phyloP scores from a whole-genome alignment of 1,140 invertebrate species.

The Dinothrombium tinctorium region DNA sequence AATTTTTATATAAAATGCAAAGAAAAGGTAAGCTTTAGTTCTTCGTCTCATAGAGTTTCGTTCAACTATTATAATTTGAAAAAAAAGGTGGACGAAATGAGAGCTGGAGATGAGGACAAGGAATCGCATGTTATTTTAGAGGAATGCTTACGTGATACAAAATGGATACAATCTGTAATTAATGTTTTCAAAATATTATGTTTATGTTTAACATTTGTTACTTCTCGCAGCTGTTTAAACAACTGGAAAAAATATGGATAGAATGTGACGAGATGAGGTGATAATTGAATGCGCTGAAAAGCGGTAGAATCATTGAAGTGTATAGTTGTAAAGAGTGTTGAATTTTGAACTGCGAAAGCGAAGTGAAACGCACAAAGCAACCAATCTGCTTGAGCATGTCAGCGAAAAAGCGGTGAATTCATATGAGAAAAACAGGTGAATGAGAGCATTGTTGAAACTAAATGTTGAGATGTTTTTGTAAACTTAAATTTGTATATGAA shows the following conservation, averaged over 20 bases:
- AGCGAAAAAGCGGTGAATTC: too few species aligned
- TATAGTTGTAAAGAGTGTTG: too few species aligned
- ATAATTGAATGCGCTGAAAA: too few species aligned
- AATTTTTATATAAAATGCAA: slow-evolving; percentile 58
- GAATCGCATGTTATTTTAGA: slow-evolving; percentile 62
- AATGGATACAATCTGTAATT: slow-evolving; percentile 51
- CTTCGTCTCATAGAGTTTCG: neutral
- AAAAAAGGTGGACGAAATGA: slow-evolving; percentile 42
- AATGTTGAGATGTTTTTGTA: too few species aligned
- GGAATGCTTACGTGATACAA: slow-evolving; percentile 53
- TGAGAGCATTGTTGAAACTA: too few species aligned
- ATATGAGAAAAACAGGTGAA: too few species aligned
- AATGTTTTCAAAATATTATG: neutral
- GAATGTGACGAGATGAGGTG: neutral
- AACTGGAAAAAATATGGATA: slow-evolving; percentile 42
- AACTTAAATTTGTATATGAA: too few species aligned
- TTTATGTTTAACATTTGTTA: slow-evolving; percentile 9
- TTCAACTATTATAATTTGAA: neutral
- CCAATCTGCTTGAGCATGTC: too few species aligned
- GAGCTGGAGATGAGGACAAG: slow-evolving; percentile 41
- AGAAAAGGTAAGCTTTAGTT: slow-evolving; percentile 14
- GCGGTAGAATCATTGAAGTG: too few species aligned
- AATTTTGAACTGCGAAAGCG: too few species aligned
- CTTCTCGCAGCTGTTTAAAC: slow-evolving; percentile 40
- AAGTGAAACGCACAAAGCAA: too few species aligned